Evolutionary conservation across 2,113 vertebrate species (phyloP).

Genomic region (Austrofundulus limnaeus): DNA sequence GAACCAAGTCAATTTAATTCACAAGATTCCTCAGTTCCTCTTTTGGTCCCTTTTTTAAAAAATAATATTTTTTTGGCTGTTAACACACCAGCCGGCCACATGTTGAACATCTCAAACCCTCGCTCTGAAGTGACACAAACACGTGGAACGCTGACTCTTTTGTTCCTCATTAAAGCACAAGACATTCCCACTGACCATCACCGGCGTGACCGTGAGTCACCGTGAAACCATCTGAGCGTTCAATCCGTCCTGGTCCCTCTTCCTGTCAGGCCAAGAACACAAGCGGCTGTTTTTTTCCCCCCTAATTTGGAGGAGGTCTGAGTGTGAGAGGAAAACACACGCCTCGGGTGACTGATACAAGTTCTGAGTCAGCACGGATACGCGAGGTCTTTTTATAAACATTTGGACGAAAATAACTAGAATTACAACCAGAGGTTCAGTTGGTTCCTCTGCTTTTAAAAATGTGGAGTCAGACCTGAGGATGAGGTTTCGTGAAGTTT

Average conservation of each 20-base stretch:
- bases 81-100: conserved; percentile 44
- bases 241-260: conserved; percentile 36
- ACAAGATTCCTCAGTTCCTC: background rate
- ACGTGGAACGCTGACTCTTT: conserved; percentile 35
- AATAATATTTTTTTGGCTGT: conserved; percentile 9
- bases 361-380: conserved; percentile 66
- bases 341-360: conserved; percentile 61
- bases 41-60: no score
- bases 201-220: conserved; percentile 58
- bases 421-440: conserved; percentile 21
- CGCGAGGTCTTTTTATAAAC: conserved; percentile 49
- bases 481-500: background rate
- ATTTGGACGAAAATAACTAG: conserved; percentile 37
- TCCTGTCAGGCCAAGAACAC: conserved; percentile 45
- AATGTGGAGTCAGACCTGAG: background rate
- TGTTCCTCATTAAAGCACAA: conserved; percentile 38
- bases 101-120: conserved; percentile 32
- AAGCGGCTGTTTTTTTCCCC: conserved; percentile 44
- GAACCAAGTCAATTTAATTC: conserved; percentile 4
- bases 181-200: conserved; percentile 32
- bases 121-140: conserved; percentile 27
- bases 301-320: conserved; percentile 69
- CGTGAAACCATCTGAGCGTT: conserved; percentile 36
- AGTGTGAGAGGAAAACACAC: conserved; percentile 34
- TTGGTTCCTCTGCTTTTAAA: conserved; percentile 14